A percentile compares a stretch with the other conserved stretches of the same genome.
Evolutionary conservation across 2,113 vertebrate genomes (phyloP).

Genomic region (Sylvietta virens): DNA sequence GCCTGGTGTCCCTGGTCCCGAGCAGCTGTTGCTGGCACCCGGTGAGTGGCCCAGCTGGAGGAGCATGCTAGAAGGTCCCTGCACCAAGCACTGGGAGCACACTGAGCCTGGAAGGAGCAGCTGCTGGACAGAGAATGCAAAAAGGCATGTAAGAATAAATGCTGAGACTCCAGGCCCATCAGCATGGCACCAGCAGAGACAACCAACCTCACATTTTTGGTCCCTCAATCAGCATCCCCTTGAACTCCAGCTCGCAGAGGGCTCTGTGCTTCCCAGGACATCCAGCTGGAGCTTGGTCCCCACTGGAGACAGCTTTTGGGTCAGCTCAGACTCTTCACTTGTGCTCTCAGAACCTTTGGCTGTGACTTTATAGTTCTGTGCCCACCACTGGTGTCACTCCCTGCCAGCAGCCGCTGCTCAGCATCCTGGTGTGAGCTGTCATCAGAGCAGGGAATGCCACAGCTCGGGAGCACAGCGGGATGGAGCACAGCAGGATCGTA

Average conservation of each 20-base stretch:
- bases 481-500: not conserved
- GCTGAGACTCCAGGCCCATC: not conserved
- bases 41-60: not conserved
- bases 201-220: not conserved
- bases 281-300: not conserved
- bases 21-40: not conserved
- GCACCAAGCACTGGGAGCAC: not conserved
- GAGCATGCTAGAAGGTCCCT: slow-evolving; percentile 16
- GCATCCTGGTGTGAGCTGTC: not conserved
- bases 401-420: accelerated
- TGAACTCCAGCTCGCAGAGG: not conserved
- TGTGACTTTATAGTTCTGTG: not conserved
- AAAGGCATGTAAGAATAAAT: not conserved
- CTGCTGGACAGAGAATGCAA: not conserved
- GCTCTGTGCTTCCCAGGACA: not conserved
- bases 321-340: not conserved
- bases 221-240: not conserved
- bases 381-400: not conserved
- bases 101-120: not conserved
- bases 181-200: not conserved
- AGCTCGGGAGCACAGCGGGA: not conserved
- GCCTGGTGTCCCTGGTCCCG: not conserved
- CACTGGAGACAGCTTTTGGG: not conserved
- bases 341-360: not conserved
- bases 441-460: not conserved